A percentile compares a stretch with the other conserved stretches of the same genome.
Evolutionary conservation across 2,113 vertebrate species (phyloP).

Genomic region (Corythoichthys haematopterus): DNA sequence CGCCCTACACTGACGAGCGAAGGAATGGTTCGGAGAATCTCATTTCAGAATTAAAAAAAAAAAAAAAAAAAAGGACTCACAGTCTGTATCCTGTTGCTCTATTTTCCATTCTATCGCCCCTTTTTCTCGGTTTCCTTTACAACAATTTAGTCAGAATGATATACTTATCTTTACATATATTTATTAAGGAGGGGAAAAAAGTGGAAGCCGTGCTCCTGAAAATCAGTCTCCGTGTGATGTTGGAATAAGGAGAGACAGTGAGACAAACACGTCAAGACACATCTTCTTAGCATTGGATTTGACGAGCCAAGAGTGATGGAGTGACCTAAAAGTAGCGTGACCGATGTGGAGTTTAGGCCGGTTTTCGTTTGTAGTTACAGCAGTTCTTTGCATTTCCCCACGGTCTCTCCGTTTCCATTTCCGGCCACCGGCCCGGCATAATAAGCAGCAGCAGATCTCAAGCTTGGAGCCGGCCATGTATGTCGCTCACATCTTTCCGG

Average conservation of each 20-base stretch:
- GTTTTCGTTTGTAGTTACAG: slow-evolving; percentile 2
- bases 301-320: slow-evolving; percentile 18
- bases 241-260: slow-evolving; percentile 57
- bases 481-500: slow-evolving; percentile 83
- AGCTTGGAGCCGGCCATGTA: slow-evolving; percentile 14
- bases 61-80: slow-evolving; percentile 27
- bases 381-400: slow-evolving; percentile 29
- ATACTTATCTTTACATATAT: background rate
- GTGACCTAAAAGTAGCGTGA: slow-evolving; percentile 4
- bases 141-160: slow-evolving; percentile 35
- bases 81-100: slow-evolving; percentile 9
- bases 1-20: background rate
- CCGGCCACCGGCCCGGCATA: slow-evolving; percentile 14
- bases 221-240: slow-evolving; percentile 56
- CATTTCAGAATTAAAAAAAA: slow-evolving; percentile 18
- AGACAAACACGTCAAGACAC: slow-evolving; percentile 23
- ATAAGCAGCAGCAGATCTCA: slow-evolving; percentile 34
- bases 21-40: slow-evolving; percentile 6
- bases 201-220: slow-evolving; percentile 44
- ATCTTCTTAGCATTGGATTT: slow-evolving; percentile 4
- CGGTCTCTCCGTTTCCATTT: slow-evolving; percentile 48
- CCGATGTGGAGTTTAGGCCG: slow-evolving; percentile 17
- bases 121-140: slow-evolving; percentile 11
- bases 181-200: slow-evolving; percentile 13
- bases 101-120: slow-evolving; percentile 17